Percentiles rank a stretch among this genome's conserved stretches.
Evolutionary conservation across 2,113 vertebrate species (phyloP).

Genomic region (Pongo abelii): DNA sequence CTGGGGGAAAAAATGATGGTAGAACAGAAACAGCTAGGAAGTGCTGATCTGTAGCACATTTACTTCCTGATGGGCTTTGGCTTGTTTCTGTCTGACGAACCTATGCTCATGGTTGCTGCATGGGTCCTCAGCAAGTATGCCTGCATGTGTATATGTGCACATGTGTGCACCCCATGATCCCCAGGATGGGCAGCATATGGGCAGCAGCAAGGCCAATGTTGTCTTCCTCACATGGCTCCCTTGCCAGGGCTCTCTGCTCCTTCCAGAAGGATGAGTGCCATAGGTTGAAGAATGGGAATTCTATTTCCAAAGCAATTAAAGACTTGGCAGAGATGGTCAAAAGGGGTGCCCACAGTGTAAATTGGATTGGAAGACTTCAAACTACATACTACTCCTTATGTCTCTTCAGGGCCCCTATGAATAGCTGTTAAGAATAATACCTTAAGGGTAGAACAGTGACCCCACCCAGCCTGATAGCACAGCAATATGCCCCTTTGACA

Average conservation of each 20-base stretch:
- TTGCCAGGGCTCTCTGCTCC: constrained; percentile 52
- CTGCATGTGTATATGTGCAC: background rate
- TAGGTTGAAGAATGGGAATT: constrained; percentile 58
- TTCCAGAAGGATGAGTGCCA: constrained; percentile 58
- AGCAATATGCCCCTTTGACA: background rate
- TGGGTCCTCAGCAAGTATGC: background rate
- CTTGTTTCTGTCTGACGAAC: background rate
- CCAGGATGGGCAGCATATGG: background rate
- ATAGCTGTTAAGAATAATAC: constrained; percentile 17
- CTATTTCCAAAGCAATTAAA: constrained; percentile 75
- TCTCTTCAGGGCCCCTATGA: background rate
- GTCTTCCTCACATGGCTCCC: background rate
- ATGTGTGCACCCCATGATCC: background rate
- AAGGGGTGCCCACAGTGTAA: constrained; percentile 29
- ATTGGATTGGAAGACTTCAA: constrained; percentile 45
- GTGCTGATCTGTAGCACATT: background rate
- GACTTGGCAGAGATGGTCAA: constrained; percentile 61
- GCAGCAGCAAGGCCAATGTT: background rate
- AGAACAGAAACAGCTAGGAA: background rate
- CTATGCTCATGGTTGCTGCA: background rate
- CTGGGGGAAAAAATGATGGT: background rate
- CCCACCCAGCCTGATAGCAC: background rate
- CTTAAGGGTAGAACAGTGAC: constrained; percentile 35
- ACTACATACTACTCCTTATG: constrained; percentile 11
- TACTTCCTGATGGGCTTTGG: background rate